Evolutionary conservation across 2,797 vertebrate genomes (phyloP).

Genomic region (Epinephelus malabaricus): DNA sequence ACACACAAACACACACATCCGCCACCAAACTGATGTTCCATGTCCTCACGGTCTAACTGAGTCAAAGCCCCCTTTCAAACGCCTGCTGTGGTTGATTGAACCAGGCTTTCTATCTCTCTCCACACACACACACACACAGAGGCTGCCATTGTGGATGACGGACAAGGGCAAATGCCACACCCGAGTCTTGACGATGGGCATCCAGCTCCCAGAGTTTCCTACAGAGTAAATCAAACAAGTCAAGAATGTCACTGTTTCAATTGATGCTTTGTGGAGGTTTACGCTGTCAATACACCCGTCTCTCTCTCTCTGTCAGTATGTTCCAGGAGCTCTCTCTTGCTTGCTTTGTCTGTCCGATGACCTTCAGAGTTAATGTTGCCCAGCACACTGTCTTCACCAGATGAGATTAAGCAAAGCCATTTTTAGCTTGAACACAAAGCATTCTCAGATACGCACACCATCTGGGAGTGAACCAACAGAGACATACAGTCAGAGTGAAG

Average conservation of each 20-base stretch:
- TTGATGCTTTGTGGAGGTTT: conserved; percentile 31
- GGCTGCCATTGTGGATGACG: conserved; percentile 60
- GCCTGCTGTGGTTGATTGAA: conserved; percentile 55
- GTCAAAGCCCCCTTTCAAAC: conserved; percentile 75
- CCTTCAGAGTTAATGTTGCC: conserved; percentile 36
- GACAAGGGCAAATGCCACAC: conserved; percentile 57
- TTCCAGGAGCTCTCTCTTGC: conserved; percentile 4
- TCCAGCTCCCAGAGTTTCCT: conserved; percentile 46
- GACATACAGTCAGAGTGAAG: conserved; percentile 28
- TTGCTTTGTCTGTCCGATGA: conserved; percentile 26
- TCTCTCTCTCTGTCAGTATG: background rate
- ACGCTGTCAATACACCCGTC: background rate
- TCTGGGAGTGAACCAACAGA: conserved; percentile 37
- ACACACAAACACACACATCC: conserved; percentile 37
- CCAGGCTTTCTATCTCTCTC: conserved; percentile 43
- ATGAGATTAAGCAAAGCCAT: conserved; percentile 56
- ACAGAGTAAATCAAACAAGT: conserved; percentile 43
- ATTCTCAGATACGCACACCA: conserved; percentile 37
- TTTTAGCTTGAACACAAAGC: conserved; percentile 64
- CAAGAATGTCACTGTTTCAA: conserved; percentile 22
- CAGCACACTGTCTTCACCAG: conserved; percentile 35
- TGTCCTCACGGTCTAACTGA: conserved; percentile 49
- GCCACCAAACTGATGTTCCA: conserved; percentile 60
- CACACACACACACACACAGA: conserved; percentile 52
- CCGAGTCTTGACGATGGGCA: conserved; percentile 34